These are phyloP conservation scores for Odocoileus virginianus DNA, from an alignment of 2,113 vertebrate genomes.

Conservation along the genomic window DNA sequence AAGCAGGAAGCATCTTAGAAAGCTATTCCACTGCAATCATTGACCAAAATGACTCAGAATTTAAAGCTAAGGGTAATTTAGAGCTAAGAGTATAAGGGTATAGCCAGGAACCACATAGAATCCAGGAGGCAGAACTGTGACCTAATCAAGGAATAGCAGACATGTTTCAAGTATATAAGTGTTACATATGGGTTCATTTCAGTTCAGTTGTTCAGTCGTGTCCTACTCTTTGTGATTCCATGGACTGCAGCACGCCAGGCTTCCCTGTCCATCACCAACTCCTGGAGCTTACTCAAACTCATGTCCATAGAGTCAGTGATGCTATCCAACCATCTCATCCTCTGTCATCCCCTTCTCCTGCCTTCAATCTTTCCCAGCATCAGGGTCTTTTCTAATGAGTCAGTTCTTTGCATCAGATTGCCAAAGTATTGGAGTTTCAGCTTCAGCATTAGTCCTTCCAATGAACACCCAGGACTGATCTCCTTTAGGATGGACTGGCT, in stretches of 20 bases:
- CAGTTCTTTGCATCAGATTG: neutral
- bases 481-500: neutral
- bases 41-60: neutral
- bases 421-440: neutral
- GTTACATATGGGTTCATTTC: neutral
- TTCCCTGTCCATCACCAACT: neutral
- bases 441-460: neutral
- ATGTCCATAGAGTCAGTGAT: neutral
- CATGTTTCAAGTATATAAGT: neutral
- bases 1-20: neutral
- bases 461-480: neutral
- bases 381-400: neutral
- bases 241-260: neutral
- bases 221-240: neutral
- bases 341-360: neutral
- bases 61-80: neutral
- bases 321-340: neutral
- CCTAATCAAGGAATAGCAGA: neutral
- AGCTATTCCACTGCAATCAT: neutral
- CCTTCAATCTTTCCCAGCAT: neutral
- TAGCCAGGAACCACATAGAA: neutral
- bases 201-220: accelerated
- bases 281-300: neutral
- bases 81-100: neutral
- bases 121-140: neutral